Evolutionary conservation across 2,113 vertebrate genomes (phyloP).

Genomic region (Megaceryle torquata): DNA sequence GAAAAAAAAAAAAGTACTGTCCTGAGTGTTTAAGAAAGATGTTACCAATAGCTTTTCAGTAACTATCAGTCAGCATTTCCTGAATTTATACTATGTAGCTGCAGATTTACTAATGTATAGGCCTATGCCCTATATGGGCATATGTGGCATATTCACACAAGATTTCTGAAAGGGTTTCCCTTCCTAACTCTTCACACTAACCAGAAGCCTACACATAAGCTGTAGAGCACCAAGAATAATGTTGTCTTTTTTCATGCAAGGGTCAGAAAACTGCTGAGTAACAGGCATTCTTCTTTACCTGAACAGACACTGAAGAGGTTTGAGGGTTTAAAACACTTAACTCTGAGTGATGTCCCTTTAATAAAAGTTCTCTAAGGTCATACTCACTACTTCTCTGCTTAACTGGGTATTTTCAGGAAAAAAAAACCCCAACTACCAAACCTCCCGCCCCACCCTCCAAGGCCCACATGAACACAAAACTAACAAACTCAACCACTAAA

Average conservation of each 20-base stretch:
- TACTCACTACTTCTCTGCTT: not conserved
- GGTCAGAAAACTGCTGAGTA: not conserved
- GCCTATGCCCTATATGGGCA: too few species aligned
- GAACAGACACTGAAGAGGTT: not conserved
- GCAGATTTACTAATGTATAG: not conserved
- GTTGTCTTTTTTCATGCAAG: not conserved
- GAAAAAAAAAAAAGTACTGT: not conserved
- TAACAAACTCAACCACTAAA: too few species aligned
- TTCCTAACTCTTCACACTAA: not conserved
- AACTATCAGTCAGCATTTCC: not conserved
- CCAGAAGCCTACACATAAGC: not conserved
- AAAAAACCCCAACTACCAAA: not conserved
- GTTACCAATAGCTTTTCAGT: not conserved
- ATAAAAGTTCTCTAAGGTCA: not conserved
- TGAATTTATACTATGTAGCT: not conserved
- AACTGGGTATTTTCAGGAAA: not conserved
- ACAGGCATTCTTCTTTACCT: not conserved
- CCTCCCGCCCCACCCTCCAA: too few species aligned
- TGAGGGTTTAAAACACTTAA: not conserved
- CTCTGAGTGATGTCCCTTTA: not conserved
- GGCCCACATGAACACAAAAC: too few species aligned
- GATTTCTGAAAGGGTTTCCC: not conserved
- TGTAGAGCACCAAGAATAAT: not conserved
- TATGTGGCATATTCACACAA: not conserved
- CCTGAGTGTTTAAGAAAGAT: not conserved